Conservation (phyloP, 2,888 invertebrate species). For the Tenthredo mesomela region DNA sequence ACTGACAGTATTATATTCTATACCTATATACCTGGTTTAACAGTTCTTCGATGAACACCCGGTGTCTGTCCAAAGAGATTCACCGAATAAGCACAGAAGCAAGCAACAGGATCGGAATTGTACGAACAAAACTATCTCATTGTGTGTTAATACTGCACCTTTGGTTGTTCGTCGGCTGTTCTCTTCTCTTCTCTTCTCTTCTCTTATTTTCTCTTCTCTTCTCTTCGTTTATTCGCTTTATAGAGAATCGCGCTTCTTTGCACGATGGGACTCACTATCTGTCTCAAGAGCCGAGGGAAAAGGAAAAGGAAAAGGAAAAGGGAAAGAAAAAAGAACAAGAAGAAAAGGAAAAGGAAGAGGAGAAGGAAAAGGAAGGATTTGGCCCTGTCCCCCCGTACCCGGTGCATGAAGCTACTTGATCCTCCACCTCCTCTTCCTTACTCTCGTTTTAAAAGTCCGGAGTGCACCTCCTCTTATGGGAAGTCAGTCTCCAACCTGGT, state of each 20-base stretch:
- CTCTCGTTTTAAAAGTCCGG: conserved; percentile 33
- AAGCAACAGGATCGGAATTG: conserved; percentile 54
- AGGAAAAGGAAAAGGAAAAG: conserved; percentile 9
- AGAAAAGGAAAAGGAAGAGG: background rate
- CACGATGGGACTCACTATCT: conserved; percentile 43
- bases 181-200: conserved; percentile 5
- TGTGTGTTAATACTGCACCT: conserved; percentile 76
- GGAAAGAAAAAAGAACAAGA: background rate
- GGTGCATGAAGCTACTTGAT: background rate
- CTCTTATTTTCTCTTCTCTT: background rate
- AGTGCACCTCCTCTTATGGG: conserved; percentile 59
- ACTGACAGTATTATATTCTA: background rate
- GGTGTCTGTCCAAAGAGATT: conserved; percentile 55
- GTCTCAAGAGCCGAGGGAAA: conserved; percentile 20
- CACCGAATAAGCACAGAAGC: background rate
- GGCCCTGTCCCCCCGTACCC: background rate
- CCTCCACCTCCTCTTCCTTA: background rate
- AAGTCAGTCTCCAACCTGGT: conserved; percentile 29
- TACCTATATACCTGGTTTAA: no score
- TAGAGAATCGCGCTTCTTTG: conserved; percentile 16
- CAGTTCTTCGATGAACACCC: background rate
- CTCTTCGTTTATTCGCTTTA: conserved; percentile 1
- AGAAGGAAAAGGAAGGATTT: background rate
- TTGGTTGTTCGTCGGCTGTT: conserved; percentile 63
- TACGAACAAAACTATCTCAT: conserved; percentile 77